Evolutionary conservation across 2,113 vertebrate genomes (phyloP), one percentile per base, ranked within the genome.

Genomic region (Brachypteracias leptosomus): DNA sequence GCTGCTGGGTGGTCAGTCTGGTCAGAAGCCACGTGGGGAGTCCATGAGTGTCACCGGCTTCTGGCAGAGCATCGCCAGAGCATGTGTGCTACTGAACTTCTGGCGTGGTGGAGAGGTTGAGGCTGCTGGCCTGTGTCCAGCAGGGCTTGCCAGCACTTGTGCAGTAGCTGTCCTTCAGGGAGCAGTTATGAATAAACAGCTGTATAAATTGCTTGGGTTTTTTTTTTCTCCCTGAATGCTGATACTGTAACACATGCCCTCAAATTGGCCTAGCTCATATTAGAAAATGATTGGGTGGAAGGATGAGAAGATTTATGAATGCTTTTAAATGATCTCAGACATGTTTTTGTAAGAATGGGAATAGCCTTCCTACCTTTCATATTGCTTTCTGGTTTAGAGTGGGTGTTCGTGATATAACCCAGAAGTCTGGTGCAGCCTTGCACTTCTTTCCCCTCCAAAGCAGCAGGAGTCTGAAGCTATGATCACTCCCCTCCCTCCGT

Each of bases 101-200:
- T n/a, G 85, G 40, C 0, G 0, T 15, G 59, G 15, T 10, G 42
- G 26, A 16, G 68, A 54, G 63, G 33, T 40, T 89, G 52, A 26
- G 66, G 44, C 0, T 5, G 47, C 83, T 79, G 95, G 72, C 70
- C 0, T 4, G 8, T 2, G 40, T 78, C 85, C 88, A 74, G n/a
- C 5, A 15, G 31, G 42, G 12, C 89, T 51, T 89, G 90, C 86
- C 85, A 84, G 4, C 11, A 2, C 76, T 80, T 75, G 68, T 61
- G 68, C 86, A 46, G 95, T 81, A 89, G 76, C 88, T 76, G 70
- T 75, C 73, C 94, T 88, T 89, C 70, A 54, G 92, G 85, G 90
- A 87, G 52, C 18, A 35, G 57, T 85, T 92, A 82, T 18, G 73
- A 88, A 86, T 75, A 65, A 96, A 78, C 68, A 94, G 49, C 88